phyloP scores from a whole-genome alignment of 2,113 vertebrate genomes.

The Sorex fumeus region DNA sequence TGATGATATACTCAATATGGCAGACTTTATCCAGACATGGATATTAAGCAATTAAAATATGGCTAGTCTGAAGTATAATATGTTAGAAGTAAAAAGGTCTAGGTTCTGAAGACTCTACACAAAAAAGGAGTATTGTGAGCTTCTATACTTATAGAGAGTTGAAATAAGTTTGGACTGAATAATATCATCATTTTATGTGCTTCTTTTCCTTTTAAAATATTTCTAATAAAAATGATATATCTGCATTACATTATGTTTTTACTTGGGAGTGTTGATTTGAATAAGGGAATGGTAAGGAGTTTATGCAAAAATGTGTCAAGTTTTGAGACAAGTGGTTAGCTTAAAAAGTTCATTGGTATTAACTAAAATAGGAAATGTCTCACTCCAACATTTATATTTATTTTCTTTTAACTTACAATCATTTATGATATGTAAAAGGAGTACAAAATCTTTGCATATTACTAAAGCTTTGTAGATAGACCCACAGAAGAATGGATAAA shows the following conservation, averaged over 20 bases:
- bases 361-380: not conserved
- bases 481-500: not conserved
- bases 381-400: not conserved
- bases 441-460: not conserved
- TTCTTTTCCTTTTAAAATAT: constrained; percentile 1
- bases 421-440: constrained; percentile 42
- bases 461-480: not conserved
- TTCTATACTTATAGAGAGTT: not conserved
- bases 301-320: not conserved
- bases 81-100: not conserved
- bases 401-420: not conserved
- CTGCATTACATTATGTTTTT: not conserved
- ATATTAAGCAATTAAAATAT: not conserved
- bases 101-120: not conserved
- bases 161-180: not conserved
- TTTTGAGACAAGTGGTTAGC: not conserved
- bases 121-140: not conserved
- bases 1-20: not conserved
- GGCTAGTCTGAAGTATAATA: not conserved
- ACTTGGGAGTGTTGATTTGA: not conserved
- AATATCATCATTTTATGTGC: not conserved
- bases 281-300: not conserved
- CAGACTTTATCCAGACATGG: not conserved
- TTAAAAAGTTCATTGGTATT: not conserved
- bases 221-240: not conserved